These are phyloP conservation scores for Caenorhabditis imperialis DNA, from an alignment of 2,888 invertebrate genomes.

Conservation along the genomic window DNA sequence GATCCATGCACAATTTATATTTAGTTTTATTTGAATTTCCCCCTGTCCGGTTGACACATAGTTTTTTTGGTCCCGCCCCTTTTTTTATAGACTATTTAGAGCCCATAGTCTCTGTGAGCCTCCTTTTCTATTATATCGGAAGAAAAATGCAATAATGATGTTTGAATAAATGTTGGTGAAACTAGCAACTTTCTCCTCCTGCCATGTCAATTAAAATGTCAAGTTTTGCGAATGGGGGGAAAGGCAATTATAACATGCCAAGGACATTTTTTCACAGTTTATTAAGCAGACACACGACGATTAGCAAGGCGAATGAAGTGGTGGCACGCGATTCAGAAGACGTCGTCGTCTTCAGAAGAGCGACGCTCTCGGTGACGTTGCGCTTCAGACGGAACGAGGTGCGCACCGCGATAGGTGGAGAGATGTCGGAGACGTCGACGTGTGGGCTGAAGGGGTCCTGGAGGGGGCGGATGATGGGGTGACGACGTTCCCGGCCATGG, in stretches of 20 bases:
- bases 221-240: no score
- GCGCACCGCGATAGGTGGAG: constrained; percentile 57
- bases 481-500: constrained; percentile 51
- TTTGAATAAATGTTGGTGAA: no score
- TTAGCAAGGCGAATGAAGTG: no score
- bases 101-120: constrained; percentile 30
- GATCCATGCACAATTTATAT: constrained; percentile 17
- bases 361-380: no score
- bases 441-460: constrained; percentile 36
- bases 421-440: constrained; percentile 49
- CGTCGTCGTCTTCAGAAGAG: no score
- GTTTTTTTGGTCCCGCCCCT: background rate
- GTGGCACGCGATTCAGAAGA: no score
- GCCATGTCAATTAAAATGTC: no score
- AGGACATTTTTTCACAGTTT: no score
- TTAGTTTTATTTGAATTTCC: background rate
- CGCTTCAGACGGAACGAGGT: constrained; percentile 64
- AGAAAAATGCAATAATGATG: constrained; percentile 11
- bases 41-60: background rate
- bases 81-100: constrained; percentile 13
- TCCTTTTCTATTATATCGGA: constrained; percentile 12
- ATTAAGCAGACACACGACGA: no score
- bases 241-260: no score
- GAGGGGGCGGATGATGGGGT: constrained; percentile 3
- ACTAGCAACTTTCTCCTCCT: no score